These are phyloP conservation scores for Penaeus indicus DNA, from an alignment of 1,140 invertebrate species.

Conservation along the genomic window DNA sequence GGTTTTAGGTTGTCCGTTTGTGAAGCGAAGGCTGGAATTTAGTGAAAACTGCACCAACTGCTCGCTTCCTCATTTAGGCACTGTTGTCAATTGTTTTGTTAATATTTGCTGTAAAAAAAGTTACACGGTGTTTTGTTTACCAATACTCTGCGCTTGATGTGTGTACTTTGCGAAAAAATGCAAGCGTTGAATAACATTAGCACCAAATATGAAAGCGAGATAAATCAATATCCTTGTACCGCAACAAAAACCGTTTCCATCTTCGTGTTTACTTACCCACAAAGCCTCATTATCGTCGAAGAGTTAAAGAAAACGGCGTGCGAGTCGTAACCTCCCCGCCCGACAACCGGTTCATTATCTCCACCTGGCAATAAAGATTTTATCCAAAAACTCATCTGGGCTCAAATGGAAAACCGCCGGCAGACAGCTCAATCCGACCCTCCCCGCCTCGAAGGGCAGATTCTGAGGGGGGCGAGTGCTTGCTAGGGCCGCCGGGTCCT, in stretches of 20 bases:
- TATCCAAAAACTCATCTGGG: slow-evolving; percentile 30
- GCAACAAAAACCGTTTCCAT: slow-evolving; percentile 20
- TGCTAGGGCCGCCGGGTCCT: too few relatives aligned
- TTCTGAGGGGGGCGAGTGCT: not conserved
- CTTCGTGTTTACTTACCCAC: not conserved
- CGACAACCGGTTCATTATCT: slow-evolving; percentile 26
- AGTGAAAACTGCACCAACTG: too few relatives aligned
- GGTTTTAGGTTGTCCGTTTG: too few relatives aligned
- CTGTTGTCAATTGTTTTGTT: too few relatives aligned
- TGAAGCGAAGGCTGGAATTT: too few relatives aligned
- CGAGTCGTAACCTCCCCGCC: slow-evolving; percentile 11
- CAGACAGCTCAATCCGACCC: slow-evolving; percentile 14
- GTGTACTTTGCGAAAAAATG: too few relatives aligned
- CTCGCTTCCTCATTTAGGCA: too few relatives aligned
- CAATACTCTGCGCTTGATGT: too few relatives aligned
- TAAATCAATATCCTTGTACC: not conserved
- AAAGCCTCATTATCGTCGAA: slow-evolving; percentile 5
- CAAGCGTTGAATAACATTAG: too few relatives aligned
- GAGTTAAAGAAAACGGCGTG: slow-evolving; percentile 22
- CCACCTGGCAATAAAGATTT: slow-evolving; percentile 10
- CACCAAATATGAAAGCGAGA: slow-evolving; percentile 20
- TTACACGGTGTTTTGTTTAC: too few relatives aligned
- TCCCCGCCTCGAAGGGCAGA: not conserved
- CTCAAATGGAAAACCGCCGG: slow-evolving; percentile 25
- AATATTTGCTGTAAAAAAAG: too few relatives aligned